Percentiles rank a stretch among this genome's conserved stretches.
phyloP scores from a whole-genome alignment of 2,888 invertebrate genomes.

The Hirudinaria manillensis region DNA sequence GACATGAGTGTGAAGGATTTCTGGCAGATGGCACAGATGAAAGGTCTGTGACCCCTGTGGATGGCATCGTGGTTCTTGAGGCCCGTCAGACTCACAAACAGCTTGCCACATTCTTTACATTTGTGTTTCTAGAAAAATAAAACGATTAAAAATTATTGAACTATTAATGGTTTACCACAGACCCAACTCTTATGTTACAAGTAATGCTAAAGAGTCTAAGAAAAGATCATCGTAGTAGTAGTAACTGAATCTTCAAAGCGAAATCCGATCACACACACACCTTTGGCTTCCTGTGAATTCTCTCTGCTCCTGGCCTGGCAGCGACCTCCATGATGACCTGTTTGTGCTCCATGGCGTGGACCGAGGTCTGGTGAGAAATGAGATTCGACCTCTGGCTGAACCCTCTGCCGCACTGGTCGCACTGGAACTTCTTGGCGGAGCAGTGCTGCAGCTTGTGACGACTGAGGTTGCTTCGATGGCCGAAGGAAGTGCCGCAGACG shows the following conservation, averaged over 20 bases:
- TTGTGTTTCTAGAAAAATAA: constrained; percentile 8
- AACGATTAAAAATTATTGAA: not conserved
- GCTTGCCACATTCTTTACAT: constrained; percentile 29
- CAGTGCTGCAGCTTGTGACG: constrained; percentile 29
- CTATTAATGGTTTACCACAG: too few relatives aligned
- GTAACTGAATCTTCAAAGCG: not conserved
- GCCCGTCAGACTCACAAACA: constrained; percentile 30
- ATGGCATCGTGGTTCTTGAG: constrained; percentile 32
- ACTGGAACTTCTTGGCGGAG: constrained; percentile 25
- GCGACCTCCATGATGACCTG: not conserved
- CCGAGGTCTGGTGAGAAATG: constrained; percentile 22
- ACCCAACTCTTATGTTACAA: too few relatives aligned
- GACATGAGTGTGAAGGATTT: constrained; percentile 34
- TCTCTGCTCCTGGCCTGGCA: constrained; percentile 21
- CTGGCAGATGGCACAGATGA: constrained; percentile 28
- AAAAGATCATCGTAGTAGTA: not conserved
- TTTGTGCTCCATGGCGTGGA: constrained; percentile 12
- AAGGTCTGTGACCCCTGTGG: constrained; percentile 33
- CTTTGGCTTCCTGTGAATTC: constrained; percentile 26
- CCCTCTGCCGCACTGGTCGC: constrained; percentile 32
- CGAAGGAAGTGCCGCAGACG: constrained; percentile 21
- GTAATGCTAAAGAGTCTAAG: not conserved
- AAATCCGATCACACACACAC: not conserved
- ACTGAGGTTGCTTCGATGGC: constrained; percentile 32
- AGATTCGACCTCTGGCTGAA: constrained; percentile 32